These are phyloP conservation scores for Podotricha telesiphe DNA, from an alignment of 2,888 invertebrate species.

Conservation along the genomic window DNA sequence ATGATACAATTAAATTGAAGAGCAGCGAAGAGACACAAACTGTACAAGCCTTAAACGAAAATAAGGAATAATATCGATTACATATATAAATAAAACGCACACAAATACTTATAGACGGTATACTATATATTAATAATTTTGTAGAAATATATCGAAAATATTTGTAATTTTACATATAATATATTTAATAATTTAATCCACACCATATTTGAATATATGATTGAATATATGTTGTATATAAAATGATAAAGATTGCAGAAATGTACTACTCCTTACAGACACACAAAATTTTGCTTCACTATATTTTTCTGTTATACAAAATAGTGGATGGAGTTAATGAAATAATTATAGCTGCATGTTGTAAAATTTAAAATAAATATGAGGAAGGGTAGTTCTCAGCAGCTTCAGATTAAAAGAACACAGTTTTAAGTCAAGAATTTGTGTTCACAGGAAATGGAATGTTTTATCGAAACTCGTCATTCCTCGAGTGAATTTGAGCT, in stretches of 20 bases:
- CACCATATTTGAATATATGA: background rate
- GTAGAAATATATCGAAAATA: background rate
- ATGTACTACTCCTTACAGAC: background rate
- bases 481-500: constrained; percentile 50
- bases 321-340: background rate
- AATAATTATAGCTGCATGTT: background rate
- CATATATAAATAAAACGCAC: background rate
- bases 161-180: background rate
- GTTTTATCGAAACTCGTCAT: constrained; percentile 52
- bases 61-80: background rate
- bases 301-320: background rate
- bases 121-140: background rate
- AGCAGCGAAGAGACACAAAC: constrained; percentile 13
- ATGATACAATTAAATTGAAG: background rate
- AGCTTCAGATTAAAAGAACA: constrained; percentile 28
- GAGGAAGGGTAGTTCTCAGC: constrained; percentile 48
- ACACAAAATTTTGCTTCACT: background rate
- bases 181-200: background rate
- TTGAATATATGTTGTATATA: background rate
- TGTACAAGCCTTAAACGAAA: background rate
- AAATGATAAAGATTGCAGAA: background rate
- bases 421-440: constrained; percentile 45
- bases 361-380: constrained; percentile 17
- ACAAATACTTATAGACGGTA: background rate
- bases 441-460: constrained; percentile 58